A percentile compares a stretch with the other conserved stretches of the same genome.
Evolutionary conservation across 2,113 vertebrate species (phyloP).

Genomic region (Ammospiza nelsoni): DNA sequence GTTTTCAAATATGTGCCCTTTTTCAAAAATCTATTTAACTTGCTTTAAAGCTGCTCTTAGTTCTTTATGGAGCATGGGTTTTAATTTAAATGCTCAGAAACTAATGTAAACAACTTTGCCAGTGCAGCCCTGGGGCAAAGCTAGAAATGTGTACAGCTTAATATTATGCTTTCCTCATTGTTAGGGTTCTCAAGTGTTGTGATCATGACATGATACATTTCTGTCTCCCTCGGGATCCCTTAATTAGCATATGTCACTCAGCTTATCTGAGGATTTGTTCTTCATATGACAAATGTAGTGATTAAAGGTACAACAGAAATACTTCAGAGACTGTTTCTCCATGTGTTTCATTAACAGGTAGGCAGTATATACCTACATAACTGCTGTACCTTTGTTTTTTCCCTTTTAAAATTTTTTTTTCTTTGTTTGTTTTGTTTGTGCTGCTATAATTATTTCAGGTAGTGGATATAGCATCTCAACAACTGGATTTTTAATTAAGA

Average conservation of each 20-base stretch:
- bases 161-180: background rate
- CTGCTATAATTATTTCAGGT: background rate
- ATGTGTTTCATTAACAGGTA: background rate
- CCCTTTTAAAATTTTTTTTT: background rate
- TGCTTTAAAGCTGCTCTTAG: background rate
- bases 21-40: background rate
- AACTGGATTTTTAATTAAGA: background rate
- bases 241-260: conserved; percentile 3
- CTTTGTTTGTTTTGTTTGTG: background rate
- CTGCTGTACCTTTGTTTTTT: background rate
- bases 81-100: background rate
- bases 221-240: background rate
- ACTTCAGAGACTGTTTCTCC: background rate
- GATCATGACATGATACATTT: background rate
- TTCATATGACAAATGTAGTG: background rate
- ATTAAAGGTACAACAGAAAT: conserved; percentile 13
- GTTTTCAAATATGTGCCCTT: background rate
- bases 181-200: conserved; percentile 6
- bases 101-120: background rate
- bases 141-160: background rate
- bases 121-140: background rate
- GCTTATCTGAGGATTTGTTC: background rate
- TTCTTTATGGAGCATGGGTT: background rate
- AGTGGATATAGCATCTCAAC: background rate
- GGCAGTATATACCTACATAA: background rate